Evolutionary conservation across 2,113 vertebrate genomes (phyloP).

Genomic region (Bufo gargarizans): DNA sequence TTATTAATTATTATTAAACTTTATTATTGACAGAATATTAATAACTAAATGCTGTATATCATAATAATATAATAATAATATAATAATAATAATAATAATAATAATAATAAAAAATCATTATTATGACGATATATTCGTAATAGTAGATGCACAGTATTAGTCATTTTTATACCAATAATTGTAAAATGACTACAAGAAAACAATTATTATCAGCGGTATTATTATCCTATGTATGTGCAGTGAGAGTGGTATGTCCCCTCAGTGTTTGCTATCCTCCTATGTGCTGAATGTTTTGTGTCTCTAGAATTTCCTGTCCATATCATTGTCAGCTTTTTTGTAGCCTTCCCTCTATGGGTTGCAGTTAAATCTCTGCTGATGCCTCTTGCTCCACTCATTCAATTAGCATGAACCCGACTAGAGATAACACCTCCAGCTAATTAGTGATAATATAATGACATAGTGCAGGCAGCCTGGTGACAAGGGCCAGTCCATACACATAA

Average conservation of each 20-base stretch:
- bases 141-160: neutral
- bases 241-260: neutral
- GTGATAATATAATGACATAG: conserved; percentile 22
- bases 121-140: neutral
- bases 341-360: neutral
- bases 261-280: neutral
- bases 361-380: neutral
- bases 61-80: neutral
- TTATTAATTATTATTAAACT: no score
- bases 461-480: neutral
- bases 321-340: neutral
- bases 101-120: neutral
- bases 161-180: neutral
- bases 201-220: neutral
- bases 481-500: neutral
- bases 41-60: no score
- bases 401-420: neutral
- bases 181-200: neutral
- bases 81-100: neutral
- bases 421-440: conserved; percentile 10
- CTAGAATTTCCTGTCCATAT: neutral
- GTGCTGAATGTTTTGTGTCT: neutral
- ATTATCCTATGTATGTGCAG: no score
- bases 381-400: conserved; percentile 15
- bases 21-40: no score